These are phyloP conservation scores for Chondrilla cf. caribensis DNA, from an alignment of 37 sponge, comb jelly and placozoan species.

Conservation along the genomic window DNA sequence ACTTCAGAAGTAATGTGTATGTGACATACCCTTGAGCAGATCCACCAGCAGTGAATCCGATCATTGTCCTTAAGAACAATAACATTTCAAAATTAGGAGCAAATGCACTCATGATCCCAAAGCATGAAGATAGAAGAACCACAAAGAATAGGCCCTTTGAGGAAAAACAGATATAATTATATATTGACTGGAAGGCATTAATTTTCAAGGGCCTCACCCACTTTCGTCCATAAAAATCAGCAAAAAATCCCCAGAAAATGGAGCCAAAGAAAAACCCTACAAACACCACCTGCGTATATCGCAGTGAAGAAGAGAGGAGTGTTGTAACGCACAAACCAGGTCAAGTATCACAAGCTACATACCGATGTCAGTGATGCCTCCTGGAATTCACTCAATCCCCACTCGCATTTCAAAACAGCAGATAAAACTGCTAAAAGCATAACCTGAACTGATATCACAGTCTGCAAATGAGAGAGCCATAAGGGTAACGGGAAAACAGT, in stretches of 20 bases:
- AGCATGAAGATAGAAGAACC: neutral
- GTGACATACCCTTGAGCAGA: slow-evolving; percentile 18
- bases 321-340: no score
- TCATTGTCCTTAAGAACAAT: slow-evolving; percentile 20
- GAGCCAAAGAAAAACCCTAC: slow-evolving; percentile 67
- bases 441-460: slow-evolving; percentile 22
- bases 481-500: no score
- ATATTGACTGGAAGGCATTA: no score
- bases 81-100: slow-evolving; percentile 21
- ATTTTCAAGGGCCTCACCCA: neutral
- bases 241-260: slow-evolving; percentile 42
- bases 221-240: slow-evolving; percentile 61
- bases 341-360: no score
- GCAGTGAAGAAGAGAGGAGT: no score
- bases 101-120: slow-evolving; percentile 42
- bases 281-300: slow-evolving; percentile 53
- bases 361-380: slow-evolving; percentile 19
- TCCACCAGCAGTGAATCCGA: slow-evolving; percentile 32
- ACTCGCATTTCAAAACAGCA: slow-evolving; percentile 21
- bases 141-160: neutral
- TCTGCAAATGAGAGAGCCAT: neutral
- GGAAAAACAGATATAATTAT: no score
- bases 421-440: slow-evolving; percentile 15
- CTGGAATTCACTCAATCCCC: neutral
- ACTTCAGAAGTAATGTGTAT: neutral